Base-by-base conservation (phyloP, 2,797 vertebrate species). In the Gallinago nigripennis region DNA sequence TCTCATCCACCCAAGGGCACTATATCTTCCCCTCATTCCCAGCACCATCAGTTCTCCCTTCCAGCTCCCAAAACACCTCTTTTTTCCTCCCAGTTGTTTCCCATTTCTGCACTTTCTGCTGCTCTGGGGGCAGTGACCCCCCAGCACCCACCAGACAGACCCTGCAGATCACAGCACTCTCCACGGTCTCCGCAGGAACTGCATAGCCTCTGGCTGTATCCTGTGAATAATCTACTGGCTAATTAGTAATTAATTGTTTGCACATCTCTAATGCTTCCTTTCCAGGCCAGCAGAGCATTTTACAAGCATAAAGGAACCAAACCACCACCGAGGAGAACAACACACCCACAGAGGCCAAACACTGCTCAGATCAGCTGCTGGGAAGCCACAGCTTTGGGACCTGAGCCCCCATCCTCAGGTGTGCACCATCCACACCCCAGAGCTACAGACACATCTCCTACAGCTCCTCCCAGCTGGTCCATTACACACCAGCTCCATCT, bases 211-310 rank as follows among this genome's bases (percentile, higher is more conserved):
- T 4, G 69, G 64, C 64, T 86, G 10, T 24, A 79, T 25, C 11
- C 66, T 60, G 25, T 8, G 20, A 91, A 41, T 54, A 71, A 31
- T 35, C 60, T 37, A 80, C 65, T 48, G 31, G 31, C 27, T 83
- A 87, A 90, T 94, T 86, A 89, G 53, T 57, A 85, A 96, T 82
- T 95, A 95, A 84, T 90, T 77, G 64, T 64, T 86, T 87, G 82
- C 82, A 78, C 76, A 78, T 78, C 64, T 69, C 68, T 64, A 85
- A 82, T 53, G 31, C 65, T 81, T 85, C 69, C 53, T 85, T 90
- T 92, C 72, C 69, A 61, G 45, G 50, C 89, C 50, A 90, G 54
- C 45, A 69, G 88, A 88, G 88, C 87, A 11, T 87, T 91, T 95
- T 39, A 94, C 1, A 31, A 92, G 82, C 10, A 0, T 33, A 53